Base-by-base conservation (phyloP, 2,888 invertebrate genomes). In the Campoletis raptor region DNA sequence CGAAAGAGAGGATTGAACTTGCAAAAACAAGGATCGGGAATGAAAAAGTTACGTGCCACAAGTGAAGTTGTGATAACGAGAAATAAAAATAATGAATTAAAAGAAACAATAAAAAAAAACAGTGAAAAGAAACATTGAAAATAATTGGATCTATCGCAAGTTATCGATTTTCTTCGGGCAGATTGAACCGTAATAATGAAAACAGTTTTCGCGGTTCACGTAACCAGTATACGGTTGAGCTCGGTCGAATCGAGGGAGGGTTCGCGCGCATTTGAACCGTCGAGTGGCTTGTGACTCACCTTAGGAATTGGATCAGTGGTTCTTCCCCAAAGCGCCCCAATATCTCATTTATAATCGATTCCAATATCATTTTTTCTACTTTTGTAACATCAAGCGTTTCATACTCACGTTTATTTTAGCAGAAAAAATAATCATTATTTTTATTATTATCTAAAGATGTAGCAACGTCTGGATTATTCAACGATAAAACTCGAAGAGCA, bases 201-300 rank as follows among this genome's bases (percentile, higher is more conserved):
- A 91, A 92, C 91, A 91, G 92, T 92, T 93, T 92, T 92, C 92
- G 93, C 91, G 92, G 92, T 92, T 91, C 92, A 91, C 91, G 91
- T 93, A 92, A 93, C 92, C 90, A 92, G 90, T 89, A 30, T 30
- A 89, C 90, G 91, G 90, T 90, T 89, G 90, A 92, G 89, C 91
- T 91, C 80, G 80, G 91, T 92, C 89, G 92, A 91, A 91, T 92
- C 90, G 91, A 92, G 91, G 72, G 80, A 80, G 80, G 91, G 91
- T 91, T 92, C 90, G 90, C 92, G 92, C 92, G 90, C 90, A 92
- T 92, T 92, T 92, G 91, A 91, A 90, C 91, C 90, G 89, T 89
- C 88, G 92, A 93, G 92, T 92, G 91, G 90, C 89, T 61, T 69
- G 89, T 93, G 93, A 92, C 91, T 93, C 93, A 92, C 92, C 92